Evolutionary conservation across 2,888 invertebrate species (phyloP).

Genomic region (Notocelia uddmanniana): DNA sequence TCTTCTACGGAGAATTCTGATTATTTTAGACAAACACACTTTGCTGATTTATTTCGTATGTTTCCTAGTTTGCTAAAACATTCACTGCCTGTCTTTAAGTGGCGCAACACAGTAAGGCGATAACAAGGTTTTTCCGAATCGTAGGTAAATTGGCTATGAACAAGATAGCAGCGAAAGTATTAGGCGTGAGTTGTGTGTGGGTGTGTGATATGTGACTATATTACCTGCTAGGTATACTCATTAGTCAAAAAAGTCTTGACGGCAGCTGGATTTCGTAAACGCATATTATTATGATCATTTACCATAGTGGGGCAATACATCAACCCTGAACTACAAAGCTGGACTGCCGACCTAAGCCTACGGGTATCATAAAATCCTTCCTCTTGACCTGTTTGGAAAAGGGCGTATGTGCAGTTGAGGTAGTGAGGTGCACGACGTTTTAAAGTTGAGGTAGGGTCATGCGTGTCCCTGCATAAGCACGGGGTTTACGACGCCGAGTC

Average conservation of each 20-base stretch:
- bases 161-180: too few species aligned
- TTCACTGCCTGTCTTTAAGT: too few species aligned
- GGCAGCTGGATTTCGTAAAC: not conserved
- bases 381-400: not conserved
- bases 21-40: too few species aligned
- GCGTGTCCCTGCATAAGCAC: constrained; percentile 43
- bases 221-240: not conserved
- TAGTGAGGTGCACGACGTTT: constrained; percentile 3
- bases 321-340: constrained; percentile 28
- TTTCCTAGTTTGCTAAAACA: not conserved
- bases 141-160: too few species aligned
- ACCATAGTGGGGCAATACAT: not conserved
- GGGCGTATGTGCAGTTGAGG: constrained; percentile 1
- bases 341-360: constrained; percentile 24
- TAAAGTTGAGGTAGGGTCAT: not conserved
- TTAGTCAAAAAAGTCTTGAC: not conserved
- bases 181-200: too few species aligned
- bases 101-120: too few species aligned
- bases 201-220: too few species aligned
- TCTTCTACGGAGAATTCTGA: not conserved
- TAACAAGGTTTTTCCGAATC: too few species aligned
- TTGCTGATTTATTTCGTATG: not conserved
- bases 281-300: constrained; percentile 3
- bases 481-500: constrained; percentile 37
- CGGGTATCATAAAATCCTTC: constrained; percentile 18